Evolutionary conservation across 2,113 vertebrate species (phyloP), one percentile per base, ranked within the genome.

Genomic region (Periophthalmus modestus): DNA sequence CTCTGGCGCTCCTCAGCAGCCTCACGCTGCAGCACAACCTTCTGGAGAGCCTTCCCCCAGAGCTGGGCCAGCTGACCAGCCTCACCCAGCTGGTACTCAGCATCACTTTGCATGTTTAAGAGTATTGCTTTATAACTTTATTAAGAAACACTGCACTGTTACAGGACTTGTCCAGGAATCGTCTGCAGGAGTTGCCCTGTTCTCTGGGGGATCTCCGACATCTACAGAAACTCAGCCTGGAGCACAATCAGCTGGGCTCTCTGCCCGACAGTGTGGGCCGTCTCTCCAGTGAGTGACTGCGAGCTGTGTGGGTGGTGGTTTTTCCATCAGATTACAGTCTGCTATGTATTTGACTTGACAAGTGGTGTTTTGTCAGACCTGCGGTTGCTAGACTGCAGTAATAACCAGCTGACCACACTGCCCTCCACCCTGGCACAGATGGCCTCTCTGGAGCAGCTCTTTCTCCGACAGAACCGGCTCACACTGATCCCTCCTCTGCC

Each of bases 391-490:
- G 96, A 99, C 84, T 97, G 95, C 85, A 95, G 94, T 76, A 94
- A 92, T n/a, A 99, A 99, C 86, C 91, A 94, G 76, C 89, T 99
- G 87, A 95, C 95, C 75, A 89, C 88, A 0, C 72, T 98, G 2
- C 96, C 98, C 36, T 55, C 91, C 12, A 88, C 93, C 57, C 21
- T 99, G 50, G 94, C 94, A 0, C 86, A 84, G 61, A 96, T 99
- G 95, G 88, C 90, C 0, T 94, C 94, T 62, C 89, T 99, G 77
- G 95, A 98, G 86, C 94, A 96, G 83, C 95, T 99, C 1, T 97
- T 96, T 83, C 90, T 99, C 76, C 89, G 94, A 74, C 96, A 95
- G 83, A 99, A 99, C 91, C 96, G 95, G 71, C 89, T 99, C n/a
- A 77, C 48, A 9, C 82, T 87, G 55, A 77, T 99, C 62, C 97